These are phyloP conservation scores for Heliconius hortense DNA, from an alignment of 2,888 invertebrate species.

Conservation along the genomic window DNA sequence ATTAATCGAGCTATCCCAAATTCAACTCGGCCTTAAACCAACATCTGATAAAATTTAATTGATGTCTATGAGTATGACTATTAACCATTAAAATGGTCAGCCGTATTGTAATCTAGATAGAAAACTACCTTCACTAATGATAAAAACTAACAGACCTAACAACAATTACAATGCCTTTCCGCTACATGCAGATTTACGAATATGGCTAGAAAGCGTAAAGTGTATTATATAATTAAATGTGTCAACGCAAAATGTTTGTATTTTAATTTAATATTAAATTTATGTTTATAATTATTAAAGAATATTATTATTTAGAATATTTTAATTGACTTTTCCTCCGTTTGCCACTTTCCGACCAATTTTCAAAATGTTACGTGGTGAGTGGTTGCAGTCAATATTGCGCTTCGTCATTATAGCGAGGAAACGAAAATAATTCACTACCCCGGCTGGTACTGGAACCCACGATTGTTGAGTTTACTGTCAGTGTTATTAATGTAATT, in stretches of 20 bases:
- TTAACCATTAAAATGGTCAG: not conserved
- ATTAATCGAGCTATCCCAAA: no score
- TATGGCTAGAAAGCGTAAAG: constrained; percentile 27
- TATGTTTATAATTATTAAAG: not conserved
- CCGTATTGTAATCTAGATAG: not conserved
- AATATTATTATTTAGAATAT: not conserved
- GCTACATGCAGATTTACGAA: constrained; percentile 16
- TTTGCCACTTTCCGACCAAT: not conserved
- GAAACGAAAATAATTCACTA: not conserved
- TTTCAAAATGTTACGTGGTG: not conserved
- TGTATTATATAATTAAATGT: not conserved
- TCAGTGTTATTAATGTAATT: no score
- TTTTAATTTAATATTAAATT: not conserved
- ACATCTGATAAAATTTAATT: no score
- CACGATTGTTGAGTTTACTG: not conserved
- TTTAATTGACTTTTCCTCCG: not conserved
- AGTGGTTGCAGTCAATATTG: not conserved
- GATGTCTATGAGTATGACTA: no score
- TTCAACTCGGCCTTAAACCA: no score
- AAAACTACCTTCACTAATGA: not conserved
- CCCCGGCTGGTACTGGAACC: not conserved
- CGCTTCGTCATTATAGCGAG: not conserved
- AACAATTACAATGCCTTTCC: constrained; percentile 16
- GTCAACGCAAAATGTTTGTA: not conserved
- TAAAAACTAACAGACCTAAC: not conserved